Conservation (phyloP, 2,113 vertebrate species). For the Chaetura pelagica region DNA sequence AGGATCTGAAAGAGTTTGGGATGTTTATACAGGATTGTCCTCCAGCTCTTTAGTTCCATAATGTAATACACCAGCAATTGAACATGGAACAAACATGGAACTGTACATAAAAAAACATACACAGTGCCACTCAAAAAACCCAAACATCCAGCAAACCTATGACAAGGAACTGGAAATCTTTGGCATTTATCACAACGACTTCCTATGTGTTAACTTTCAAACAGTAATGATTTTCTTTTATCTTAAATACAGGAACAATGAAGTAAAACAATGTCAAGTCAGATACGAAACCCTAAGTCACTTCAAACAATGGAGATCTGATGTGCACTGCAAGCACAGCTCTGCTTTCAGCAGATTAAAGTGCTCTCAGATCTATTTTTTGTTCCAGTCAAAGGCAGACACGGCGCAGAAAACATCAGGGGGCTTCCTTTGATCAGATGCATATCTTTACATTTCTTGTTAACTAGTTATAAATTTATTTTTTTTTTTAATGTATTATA, state of each 20-base stretch:
- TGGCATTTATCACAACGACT: neutral
- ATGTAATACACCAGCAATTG: neutral
- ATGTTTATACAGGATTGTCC: neutral
- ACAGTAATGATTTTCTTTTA: slow-evolving; percentile 29
- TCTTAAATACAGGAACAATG: slow-evolving; percentile 28
- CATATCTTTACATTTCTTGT: slow-evolving; percentile 25
- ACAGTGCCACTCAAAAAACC: neutral
- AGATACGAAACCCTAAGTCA: neutral
- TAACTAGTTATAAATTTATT: slow-evolving; percentile 54
- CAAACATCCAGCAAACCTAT: neutral
- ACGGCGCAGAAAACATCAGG: slow-evolving; percentile 51
- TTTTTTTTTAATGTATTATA: too few species aligned
- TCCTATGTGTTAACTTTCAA: slow-evolving; percentile 48
- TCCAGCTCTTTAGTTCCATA: neutral
- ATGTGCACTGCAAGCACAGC: slow-evolving; percentile 3
- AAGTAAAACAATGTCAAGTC: slow-evolving; percentile 56
- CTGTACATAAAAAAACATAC: neutral
- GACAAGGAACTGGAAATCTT: neutral
- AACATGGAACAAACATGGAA: neutral
- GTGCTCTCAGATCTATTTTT: slow-evolving; percentile 63
- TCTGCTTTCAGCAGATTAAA: slow-evolving; percentile 63
- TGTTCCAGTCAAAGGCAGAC: slow-evolving; percentile 54
- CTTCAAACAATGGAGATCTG: slow-evolving; percentile 50
- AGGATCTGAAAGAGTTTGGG: neutral
- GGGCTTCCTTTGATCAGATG: slow-evolving; percentile 55